Evolutionary conservation across 1,140 invertebrate species (phyloP).

Genomic region (Artemia franciscana): DNA sequence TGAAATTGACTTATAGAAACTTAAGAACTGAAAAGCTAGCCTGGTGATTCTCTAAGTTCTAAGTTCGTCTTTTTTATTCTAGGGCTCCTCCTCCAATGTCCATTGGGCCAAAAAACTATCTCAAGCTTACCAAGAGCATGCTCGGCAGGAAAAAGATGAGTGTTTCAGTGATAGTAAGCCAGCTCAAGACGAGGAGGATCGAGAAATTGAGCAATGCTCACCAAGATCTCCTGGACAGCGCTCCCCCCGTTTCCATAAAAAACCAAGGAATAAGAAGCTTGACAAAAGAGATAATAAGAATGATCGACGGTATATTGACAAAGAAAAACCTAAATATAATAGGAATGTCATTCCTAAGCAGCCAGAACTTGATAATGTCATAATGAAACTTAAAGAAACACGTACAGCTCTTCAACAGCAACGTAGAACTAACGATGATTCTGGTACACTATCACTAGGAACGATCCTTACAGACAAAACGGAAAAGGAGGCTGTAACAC

Average conservation of each 20-base stretch:
- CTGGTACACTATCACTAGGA: background rate
- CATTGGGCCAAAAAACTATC: background rate
- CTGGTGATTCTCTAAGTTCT: too few relatives aligned
- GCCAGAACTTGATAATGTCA: background rate
- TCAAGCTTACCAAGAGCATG: background rate
- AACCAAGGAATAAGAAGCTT: background rate
- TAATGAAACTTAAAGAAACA: background rate
- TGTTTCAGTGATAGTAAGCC: background rate
- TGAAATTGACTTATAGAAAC: too few relatives aligned
- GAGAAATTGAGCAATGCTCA: background rate
- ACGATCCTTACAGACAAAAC: slow-evolving; percentile 1
- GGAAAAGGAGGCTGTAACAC: slow-evolving; percentile 7
- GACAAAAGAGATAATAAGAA: background rate
- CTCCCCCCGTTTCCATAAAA: too few relatives aligned
- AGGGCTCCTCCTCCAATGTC: background rate
- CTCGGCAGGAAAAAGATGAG: background rate
- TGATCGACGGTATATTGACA: background rate
- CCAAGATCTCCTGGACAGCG: too few relatives aligned
- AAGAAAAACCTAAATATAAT: background rate
- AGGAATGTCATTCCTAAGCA: background rate
- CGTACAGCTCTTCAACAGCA: background rate
- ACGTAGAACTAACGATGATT: background rate
- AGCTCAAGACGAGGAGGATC: background rate
- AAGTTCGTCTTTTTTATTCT: too few relatives aligned
- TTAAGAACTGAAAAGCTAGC: too few relatives aligned